These are phyloP conservation scores for Adela reaumurella DNA, from an alignment of 2,888 invertebrate species.

Conservation along the genomic window DNA sequence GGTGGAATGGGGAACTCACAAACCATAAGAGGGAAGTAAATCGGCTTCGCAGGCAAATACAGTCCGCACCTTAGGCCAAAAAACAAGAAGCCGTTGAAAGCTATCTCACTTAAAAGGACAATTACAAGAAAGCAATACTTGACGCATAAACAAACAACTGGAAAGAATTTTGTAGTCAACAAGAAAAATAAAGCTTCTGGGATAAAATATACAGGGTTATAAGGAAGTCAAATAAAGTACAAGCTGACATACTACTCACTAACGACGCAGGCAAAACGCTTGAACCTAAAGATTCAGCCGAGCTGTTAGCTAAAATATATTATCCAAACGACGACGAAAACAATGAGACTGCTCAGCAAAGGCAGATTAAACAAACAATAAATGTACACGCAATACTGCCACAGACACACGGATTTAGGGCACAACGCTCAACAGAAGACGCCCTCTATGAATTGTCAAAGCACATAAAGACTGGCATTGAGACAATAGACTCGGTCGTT, in stretches of 20 bases:
- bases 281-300: not conserved
- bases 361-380: not conserved
- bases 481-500: too few relatives aligned
- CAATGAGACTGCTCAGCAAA: not conserved
- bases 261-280: not conserved
- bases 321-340: not conserved
- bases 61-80: conserved; percentile 2
- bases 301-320: not conserved
- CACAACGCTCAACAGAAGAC: not conserved
- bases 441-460: conserved; percentile 5
- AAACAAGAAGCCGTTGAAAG: too few relatives aligned
- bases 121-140: conserved; percentile 5
- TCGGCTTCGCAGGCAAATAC: conserved; percentile 1
- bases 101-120: conserved; percentile 1
- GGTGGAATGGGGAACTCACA: conserved; percentile 5
- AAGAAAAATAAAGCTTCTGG: conserved; percentile 8
- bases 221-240: not conserved
- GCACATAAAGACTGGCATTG: too few relatives aligned
- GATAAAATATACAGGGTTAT: conserved; percentile 10
- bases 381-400: not conserved
- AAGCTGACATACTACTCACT: not conserved
- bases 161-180: conserved; percentile 8
- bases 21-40: not conserved
- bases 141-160: conserved; percentile 7
- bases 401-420: conserved; percentile 5